Base-by-base conservation (phyloP, 2,113 vertebrate genomes). In the Megalops atlanticus region DNA sequence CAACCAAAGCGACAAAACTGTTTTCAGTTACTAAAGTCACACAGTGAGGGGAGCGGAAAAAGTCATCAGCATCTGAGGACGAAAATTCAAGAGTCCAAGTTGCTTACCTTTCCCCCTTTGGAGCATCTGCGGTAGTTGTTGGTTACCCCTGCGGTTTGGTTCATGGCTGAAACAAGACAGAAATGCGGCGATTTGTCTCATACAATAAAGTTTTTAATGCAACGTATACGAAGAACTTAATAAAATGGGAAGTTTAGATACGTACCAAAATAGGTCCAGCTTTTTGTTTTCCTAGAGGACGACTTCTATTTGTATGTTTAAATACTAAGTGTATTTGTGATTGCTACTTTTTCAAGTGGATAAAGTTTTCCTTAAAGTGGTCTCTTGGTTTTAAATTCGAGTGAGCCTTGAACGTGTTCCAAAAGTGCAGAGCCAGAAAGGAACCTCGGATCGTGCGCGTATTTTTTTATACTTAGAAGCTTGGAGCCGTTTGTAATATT, bases 121-220 rank as follows among this genome's bases (percentile, higher is more conserved):
- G 92, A 94, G 81, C 93, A 93, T 80, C 92, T 92, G 40, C 92
- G 85, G 58, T 94, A 94, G 27, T 92, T 87, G 27, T 94, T 92
- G 0, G 90, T 89, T 68, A 88, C 94, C 87, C 92, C 92, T 11
- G 93, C 94, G 0, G 93, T 95, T 89, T 95, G 94, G 80, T 95
- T 94, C 94, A 95, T 95, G 88, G 15, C 45, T 77, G 71, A 49
- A 58, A 80, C 71, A 47, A 16, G 36, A 76, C 33, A 69, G 12
- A 40, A 77, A 82, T 71, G 7, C 45, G n/a, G 35, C 24, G 31
- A 18, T 58, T 80, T 35, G 35, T 8, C 14, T 77, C 49, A 10
- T 21, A 77, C 39, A 15, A n/a, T n/a, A 75, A 75, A 77, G 27
- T 38, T 36, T 24, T 58, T 24, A 31, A 3, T 24, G 16, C 38